These are phyloP conservation scores for Oryzias melastigma DNA, from an alignment of 2,113 vertebrate genomes.

Conservation along the genomic window DNA sequence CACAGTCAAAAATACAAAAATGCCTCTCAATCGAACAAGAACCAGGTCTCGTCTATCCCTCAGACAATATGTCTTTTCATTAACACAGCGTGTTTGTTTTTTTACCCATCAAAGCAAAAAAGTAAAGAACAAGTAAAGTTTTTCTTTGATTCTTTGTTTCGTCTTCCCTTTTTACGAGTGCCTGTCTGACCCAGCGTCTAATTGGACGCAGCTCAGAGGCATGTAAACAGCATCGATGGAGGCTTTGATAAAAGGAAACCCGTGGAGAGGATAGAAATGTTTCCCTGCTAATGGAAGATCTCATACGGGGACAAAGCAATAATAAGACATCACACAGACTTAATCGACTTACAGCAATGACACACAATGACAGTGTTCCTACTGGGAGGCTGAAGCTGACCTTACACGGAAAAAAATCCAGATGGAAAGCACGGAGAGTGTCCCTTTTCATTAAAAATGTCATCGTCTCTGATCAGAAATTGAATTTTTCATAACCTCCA, in stretches of 20 bases:
- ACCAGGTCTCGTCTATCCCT: not conserved
- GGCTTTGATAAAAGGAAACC: slow-evolving; percentile 48
- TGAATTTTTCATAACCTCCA: not conserved
- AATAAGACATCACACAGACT: slow-evolving; percentile 50
- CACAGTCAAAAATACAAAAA: slow-evolving; percentile 29
- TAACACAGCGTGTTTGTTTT: slow-evolving; percentile 20
- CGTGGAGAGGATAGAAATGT: slow-evolving; percentile 33
- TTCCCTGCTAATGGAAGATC: slow-evolving; percentile 44
- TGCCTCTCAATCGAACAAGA: slow-evolving; percentile 9
- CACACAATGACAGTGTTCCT: slow-evolving; percentile 37
- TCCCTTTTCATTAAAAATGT: slow-evolving; percentile 19
- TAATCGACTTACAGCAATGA: slow-evolving; percentile 54
- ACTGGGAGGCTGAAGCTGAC: slow-evolving; percentile 27
- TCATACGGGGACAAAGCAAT: slow-evolving; percentile 49
- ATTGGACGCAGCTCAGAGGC: slow-evolving; percentile 28
- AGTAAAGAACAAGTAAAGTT: slow-evolving; percentile 32
- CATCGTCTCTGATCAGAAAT: slow-evolving; percentile 4
- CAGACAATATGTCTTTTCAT: slow-evolving; percentile 6
- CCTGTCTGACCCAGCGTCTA: slow-evolving; percentile 20
- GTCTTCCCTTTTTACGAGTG: not conserved
- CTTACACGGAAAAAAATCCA: slow-evolving; percentile 25
- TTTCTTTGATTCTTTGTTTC: slow-evolving; percentile 16
- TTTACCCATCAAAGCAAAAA: slow-evolving; percentile 16
- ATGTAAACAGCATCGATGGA: slow-evolving; percentile 32
- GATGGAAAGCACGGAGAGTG: not conserved